Evolutionary conservation across 2,888 invertebrate species (phyloP).

Genomic region (Gymnosoma rotundatum): DNA sequence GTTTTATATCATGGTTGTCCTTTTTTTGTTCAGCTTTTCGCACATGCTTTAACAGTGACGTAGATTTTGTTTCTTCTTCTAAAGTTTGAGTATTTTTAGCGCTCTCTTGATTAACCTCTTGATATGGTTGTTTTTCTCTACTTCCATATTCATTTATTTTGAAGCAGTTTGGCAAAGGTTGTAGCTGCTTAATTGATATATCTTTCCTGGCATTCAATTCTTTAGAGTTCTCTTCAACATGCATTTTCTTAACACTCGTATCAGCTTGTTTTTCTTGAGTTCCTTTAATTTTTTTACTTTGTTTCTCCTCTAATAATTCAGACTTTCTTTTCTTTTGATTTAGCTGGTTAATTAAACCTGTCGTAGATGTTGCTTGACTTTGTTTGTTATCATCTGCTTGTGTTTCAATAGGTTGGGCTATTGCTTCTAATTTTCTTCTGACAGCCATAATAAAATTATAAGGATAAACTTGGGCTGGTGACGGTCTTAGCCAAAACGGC

Average conservation of each 20-base stretch:
- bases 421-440: conserved; percentile 83
- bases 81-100: neutral
- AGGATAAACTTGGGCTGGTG: conserved; percentile 83
- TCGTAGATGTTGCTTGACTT: conserved; percentile 55
- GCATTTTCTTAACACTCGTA: neutral
- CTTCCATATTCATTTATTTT: neutral
- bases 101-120: neutral
- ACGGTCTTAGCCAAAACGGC: conserved; percentile 81
- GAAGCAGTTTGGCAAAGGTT: neutral
- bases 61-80: neutral
- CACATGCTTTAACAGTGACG: conserved; percentile 1
- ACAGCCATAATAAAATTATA: conserved; percentile 85
- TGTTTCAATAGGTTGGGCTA: conserved; percentile 72
- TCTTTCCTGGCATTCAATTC: neutral
- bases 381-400: neutral
- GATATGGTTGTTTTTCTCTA: neutral
- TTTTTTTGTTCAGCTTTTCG: conserved; percentile 15
- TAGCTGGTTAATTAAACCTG: conserved; percentile 35
- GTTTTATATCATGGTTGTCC: neutral
- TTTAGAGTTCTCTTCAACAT: neutral
- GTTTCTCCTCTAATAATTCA: conserved; percentile 15
- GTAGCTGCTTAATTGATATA: conserved; percentile 8
- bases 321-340: conserved; percentile 46
- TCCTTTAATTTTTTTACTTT: conserved; percentile 47
- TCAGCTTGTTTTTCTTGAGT: neutral